Evolutionary conservation across 1,140 invertebrate species (phyloP).

Genomic region (Cyrtorhinus lividipennis): DNA sequence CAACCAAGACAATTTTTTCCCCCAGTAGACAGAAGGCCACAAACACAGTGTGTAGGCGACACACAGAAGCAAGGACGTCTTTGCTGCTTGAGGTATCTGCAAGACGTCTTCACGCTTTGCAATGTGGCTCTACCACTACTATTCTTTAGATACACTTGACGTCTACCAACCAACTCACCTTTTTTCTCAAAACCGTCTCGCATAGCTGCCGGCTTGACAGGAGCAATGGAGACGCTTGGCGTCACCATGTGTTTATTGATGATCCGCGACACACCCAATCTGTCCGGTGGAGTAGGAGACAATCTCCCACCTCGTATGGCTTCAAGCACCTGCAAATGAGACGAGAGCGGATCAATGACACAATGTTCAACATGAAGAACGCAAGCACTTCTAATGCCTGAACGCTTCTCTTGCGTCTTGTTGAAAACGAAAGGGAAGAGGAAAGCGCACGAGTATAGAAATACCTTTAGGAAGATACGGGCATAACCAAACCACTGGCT

Average conservation of each 20-base stretch:
- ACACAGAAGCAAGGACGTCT: no score
- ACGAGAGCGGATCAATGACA: not conserved
- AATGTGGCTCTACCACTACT: not conserved
- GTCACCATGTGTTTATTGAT: constrained; percentile 29
- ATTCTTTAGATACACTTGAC: not conserved
- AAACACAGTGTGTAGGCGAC: no score
- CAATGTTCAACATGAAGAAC: not conserved
- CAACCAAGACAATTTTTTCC: no score
- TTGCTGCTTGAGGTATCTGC: no score
- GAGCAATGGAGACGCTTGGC: constrained; percentile 38
- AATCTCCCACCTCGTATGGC: constrained; percentile 15
- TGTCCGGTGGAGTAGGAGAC: not conserved
- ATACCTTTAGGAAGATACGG: no score
- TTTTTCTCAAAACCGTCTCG: constrained; percentile 15
- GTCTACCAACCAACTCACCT: constrained; percentile 8
- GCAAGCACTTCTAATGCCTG: not conserved
- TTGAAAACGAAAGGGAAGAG: no score
- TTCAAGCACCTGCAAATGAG: constrained; percentile 30
- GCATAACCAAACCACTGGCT: no score
- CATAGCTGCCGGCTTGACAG: constrained; percentile 29
- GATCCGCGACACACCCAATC: not conserved
- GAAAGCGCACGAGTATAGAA: no score
- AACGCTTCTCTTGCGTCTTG: no score
- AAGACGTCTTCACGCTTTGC: no score
- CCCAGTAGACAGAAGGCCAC: no score